Evolutionary conservation across 2,888 invertebrate genomes (phyloP), one percentile per base, ranked within the genome.

Genomic region (Urechis unicinctus): DNA sequence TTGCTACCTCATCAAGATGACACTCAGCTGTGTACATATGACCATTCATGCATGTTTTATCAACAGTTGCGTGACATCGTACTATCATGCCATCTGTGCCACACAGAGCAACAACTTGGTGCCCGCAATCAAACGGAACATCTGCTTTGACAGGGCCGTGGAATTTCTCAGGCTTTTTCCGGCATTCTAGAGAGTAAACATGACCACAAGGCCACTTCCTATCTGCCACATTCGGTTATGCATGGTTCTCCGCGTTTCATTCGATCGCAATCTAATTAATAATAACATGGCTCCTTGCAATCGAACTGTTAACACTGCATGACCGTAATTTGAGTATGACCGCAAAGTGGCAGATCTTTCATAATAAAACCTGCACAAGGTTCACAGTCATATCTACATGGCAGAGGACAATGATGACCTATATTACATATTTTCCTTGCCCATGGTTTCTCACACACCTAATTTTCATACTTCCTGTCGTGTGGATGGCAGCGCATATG

Each of bases 401-500:
- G 24, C n/a, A n/a, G n/a, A 3, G 25, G 25, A 4, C 52, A 52
- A 22, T n/a, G 21, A n/a, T 52, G 52, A n/a, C 53, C 46, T 9
- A 2, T 26, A 21, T n/a, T 1, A 47, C 53, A 53, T n/a, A 26
- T 17, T 47, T 48, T 53, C n/a, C n/a, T n/a, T 4, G 22, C 31
- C 36, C 69, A 69, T 13, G 53, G 57, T 50, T 67, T 62, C 13
- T 42, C 36, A 46, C 62, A 62, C 54, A 72, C 72, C 22, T 80
- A 81, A 0, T 64, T 46, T 1, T 53, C 29, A 66, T 87, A 86
- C 0, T 80, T 73, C 26, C 79, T 72, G 62, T 86, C 84, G 48
- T 77, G 74, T 1, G 80, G 74, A 66, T 87, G 87, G 67, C 88
- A 88, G n/a, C 81, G 64, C 41, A 77, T 75, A 1, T 73, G 72